phyloP scores from a whole-genome alignment of 2,888 invertebrate genomes.

The Cephonodes hylas region DNA sequence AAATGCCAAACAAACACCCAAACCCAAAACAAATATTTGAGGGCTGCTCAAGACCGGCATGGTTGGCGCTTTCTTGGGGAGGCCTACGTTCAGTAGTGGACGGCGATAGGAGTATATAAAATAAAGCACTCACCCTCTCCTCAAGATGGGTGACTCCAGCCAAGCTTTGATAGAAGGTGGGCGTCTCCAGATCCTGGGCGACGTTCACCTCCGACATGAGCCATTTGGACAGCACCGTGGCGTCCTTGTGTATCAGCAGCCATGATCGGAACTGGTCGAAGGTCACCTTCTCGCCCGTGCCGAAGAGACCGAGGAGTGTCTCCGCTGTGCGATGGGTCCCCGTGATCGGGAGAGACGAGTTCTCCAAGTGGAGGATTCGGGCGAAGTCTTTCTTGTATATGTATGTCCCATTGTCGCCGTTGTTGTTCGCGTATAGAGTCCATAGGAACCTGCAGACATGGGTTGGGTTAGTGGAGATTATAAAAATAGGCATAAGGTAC shows the following conservation, averaged over 20 bases:
- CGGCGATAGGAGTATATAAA: no score
- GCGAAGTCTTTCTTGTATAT: slow-evolving; percentile 89
- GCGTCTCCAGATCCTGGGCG: slow-evolving; percentile 91
- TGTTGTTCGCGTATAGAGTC: slow-evolving; percentile 92
- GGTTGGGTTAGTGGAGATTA: no score
- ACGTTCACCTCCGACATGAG: slow-evolving; percentile 88
- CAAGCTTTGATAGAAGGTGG: slow-evolving; percentile 95
- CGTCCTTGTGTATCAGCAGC: slow-evolving; percentile 87
- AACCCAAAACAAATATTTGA: no score
- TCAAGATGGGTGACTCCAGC: slow-evolving; percentile 95
- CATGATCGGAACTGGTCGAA: slow-evolving; percentile 90
- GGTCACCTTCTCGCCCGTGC: slow-evolving; percentile 76
- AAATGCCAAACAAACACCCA: no score
- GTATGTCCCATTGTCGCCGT: slow-evolving; percentile 82
- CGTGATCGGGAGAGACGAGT: slow-evolving; percentile 62
- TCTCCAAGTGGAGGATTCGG: slow-evolving; percentile 81
- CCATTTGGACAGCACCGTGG: slow-evolving; percentile 91
- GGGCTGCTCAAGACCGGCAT: no score
- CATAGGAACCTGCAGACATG: slow-evolving; percentile 90
- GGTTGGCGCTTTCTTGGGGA: no score
- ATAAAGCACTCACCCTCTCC: slow-evolving; percentile 82
- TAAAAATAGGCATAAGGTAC: no score
- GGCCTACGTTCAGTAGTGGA: no score
- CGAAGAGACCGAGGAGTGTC: slow-evolving; percentile 65
- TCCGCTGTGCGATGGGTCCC: slow-evolving; percentile 58